Evolutionary conservation across 2,113 vertebrate genomes (phyloP).

Genomic region (Aphyosemion australe): DNA sequence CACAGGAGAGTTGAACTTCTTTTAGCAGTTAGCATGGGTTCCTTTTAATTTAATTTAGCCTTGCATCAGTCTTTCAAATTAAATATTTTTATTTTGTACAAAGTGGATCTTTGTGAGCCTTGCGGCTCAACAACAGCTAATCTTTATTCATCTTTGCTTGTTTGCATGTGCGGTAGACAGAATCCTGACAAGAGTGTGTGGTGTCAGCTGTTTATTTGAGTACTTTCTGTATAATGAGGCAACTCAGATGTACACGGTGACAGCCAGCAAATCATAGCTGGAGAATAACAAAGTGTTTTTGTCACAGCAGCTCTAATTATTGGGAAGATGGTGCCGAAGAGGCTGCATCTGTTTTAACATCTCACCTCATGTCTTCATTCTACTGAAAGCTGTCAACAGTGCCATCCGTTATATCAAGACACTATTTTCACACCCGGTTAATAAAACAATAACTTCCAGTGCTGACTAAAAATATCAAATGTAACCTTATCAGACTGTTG

Average conservation of each 20-base stretch:
- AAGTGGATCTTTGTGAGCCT: constrained; percentile 74
- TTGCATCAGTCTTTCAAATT: constrained; percentile 77
- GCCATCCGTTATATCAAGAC: constrained; percentile 34
- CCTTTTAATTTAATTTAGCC: constrained; percentile 82
- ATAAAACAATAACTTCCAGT: constrained; percentile 3
- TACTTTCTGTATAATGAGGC: constrained; percentile 75
- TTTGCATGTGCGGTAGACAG: constrained; percentile 72
- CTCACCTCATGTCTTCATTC: constrained; percentile 60
- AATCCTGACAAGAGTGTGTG: constrained; percentile 65
- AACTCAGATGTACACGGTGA: constrained; percentile 69
- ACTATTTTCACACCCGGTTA: constrained; percentile 17
- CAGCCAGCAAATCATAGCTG: constrained; percentile 69
- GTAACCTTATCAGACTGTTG: constrained; percentile 13
- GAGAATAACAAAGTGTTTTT: constrained; percentile 73
- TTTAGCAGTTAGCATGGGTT: constrained; percentile 80
- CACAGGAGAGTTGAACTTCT: constrained; percentile 76
- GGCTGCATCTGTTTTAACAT: constrained; percentile 58
- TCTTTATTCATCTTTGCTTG: constrained; percentile 79
- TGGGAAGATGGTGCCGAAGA: constrained; percentile 55
- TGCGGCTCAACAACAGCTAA: constrained; percentile 66
- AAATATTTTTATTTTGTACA: constrained; percentile 81
- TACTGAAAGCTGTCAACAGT: constrained; percentile 36
- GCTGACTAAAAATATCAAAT: constrained; percentile 5
- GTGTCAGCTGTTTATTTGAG: constrained; percentile 69
- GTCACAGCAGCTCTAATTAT: constrained; percentile 71